Conservation (phyloP, 23 tunicate genomes). For the Ciona savignyi region DNA sequence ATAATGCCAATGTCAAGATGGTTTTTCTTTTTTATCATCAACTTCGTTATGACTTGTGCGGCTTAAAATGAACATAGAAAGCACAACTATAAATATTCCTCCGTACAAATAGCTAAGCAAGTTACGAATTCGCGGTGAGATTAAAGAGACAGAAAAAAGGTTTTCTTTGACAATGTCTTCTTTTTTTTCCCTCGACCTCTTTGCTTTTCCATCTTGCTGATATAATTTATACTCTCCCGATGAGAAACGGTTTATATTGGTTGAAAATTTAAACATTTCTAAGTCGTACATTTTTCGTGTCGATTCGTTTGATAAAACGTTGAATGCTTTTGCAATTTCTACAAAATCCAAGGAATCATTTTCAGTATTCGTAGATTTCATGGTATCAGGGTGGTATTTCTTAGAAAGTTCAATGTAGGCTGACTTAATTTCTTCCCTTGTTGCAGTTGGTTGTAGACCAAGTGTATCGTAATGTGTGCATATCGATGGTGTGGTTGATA, state of each 20-base stretch:
- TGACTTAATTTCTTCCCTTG: not conserved
- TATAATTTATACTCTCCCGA: constrained; percentile 3
- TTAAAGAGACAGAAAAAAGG: not conserved
- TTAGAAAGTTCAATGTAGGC: constrained; percentile 8
- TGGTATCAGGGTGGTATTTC: not conserved
- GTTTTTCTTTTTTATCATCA: too few relatives aligned
- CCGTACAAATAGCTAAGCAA: constrained; percentile 3
- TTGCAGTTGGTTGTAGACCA: not conserved
- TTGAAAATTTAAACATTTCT: not conserved
- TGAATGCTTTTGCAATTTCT: not conserved
- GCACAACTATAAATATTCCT: not conserved
- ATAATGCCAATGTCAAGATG: too few relatives aligned
- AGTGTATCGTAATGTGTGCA: not conserved
- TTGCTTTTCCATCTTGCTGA: not conserved
- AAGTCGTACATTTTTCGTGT: constrained; percentile 2
- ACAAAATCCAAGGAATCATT: not conserved
- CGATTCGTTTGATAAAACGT: not conserved
- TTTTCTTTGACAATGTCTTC: not conserved
- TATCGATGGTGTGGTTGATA: too few relatives aligned
- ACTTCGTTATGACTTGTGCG: too few relatives aligned
- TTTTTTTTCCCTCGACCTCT: not conserved
- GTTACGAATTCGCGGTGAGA: not conserved
- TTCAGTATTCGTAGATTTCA: not conserved
- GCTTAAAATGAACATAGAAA: too few relatives aligned
- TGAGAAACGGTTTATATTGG: not conserved